Conservation (phyloP, 2,888 invertebrate genomes). For the Conchocele bisecta region DNA sequence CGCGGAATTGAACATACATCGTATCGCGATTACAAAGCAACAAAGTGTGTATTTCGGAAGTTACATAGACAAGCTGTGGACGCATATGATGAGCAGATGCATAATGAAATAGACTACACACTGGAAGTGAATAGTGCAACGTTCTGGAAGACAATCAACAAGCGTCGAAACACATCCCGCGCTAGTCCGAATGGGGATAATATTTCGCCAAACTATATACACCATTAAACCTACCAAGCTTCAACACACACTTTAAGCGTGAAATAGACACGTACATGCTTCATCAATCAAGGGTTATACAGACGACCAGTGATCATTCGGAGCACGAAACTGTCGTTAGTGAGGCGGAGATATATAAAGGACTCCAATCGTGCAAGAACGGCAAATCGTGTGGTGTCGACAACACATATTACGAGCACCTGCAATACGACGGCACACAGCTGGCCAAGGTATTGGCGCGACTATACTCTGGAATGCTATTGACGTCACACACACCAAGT, state of each 20-base stretch:
- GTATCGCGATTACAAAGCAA: constrained; percentile 6
- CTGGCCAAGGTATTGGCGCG: not conserved
- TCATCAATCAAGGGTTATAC: too few species aligned
- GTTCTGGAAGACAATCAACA: not conserved
- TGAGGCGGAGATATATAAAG: not conserved
- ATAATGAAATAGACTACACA: not conserved
- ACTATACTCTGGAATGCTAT: not conserved
- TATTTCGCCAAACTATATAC: too few species aligned
- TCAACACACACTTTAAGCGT: too few species aligned
- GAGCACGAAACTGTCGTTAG: too few species aligned
- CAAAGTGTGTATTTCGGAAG: constrained; percentile 7
- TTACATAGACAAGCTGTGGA: not conserved
- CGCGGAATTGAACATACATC: not conserved
- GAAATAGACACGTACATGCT: too few species aligned
- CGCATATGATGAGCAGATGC: not conserved
- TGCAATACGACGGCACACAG: not conserved
- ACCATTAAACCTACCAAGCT: too few species aligned
- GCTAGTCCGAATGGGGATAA: not conserved
- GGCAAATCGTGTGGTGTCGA: constrained; percentile 3
- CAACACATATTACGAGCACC: not conserved
- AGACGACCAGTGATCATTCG: too few species aligned
- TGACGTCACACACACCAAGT: not conserved
- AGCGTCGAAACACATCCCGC: not conserved
- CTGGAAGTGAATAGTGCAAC: not conserved
- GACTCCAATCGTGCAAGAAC: not conserved